phyloP scores from a whole-genome alignment of 2,888 invertebrate genomes.

The Cartodere bifasciata region DNA sequence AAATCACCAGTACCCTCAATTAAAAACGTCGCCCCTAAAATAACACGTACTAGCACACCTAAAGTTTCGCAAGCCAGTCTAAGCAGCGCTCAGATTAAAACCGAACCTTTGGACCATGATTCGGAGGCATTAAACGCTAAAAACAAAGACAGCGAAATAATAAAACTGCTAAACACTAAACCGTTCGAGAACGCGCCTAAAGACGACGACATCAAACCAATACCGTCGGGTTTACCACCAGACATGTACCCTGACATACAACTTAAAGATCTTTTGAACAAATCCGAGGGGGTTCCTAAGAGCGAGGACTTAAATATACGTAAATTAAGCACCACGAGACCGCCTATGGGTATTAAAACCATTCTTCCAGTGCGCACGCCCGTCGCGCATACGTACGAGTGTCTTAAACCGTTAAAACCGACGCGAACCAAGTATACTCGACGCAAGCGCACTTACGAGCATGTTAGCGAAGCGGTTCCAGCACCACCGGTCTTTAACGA shows the following conservation, averaged over 20 bases:
- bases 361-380: conserved; percentile 32
- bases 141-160: conserved; percentile 29
- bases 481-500: conserved; percentile 2
- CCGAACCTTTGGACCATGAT: conserved; percentile 11
- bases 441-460: background rate
- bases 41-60: conserved; percentile 11
- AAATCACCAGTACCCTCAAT: conserved; percentile 22
- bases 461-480: background rate
- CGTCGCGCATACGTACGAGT: background rate
- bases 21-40: conserved; percentile 13
- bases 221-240: conserved; percentile 24
- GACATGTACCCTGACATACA: conserved; percentile 31
- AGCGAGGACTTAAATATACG: conserved; percentile 27
- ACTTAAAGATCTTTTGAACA: conserved; percentile 30
- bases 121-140: conserved; percentile 15
- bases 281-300: conserved; percentile 28
- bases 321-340: conserved; percentile 30
- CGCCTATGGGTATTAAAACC: conserved; percentile 39
- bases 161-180: conserved; percentile 28
- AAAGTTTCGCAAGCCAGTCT: conserved; percentile 10
- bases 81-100: conserved; percentile 9
- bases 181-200: conserved; percentile 18
- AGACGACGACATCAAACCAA: conserved; percentile 17
- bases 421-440: too few species aligned
- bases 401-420: too few species aligned